Conservation (phyloP, 2,888 invertebrate species). For the Agonum fuliginosum region DNA sequence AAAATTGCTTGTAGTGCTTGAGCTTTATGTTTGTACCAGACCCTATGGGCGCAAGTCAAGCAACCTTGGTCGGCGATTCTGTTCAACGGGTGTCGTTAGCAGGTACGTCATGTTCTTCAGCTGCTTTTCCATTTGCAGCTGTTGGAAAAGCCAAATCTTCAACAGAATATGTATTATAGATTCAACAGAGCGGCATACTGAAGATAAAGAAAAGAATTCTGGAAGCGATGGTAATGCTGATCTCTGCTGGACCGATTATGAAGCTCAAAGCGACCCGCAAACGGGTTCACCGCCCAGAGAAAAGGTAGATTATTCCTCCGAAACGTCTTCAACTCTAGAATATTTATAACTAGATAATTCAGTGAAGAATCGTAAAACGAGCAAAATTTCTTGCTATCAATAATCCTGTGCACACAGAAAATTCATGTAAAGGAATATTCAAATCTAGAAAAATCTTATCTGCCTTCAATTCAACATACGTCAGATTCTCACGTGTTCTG, state of each 20-base stretch:
- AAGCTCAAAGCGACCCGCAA: slow-evolving; percentile 81
- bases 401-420: too few species aligned
- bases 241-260: slow-evolving; percentile 79
- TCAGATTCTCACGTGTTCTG: too few species aligned
- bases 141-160: background rate
- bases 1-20: slow-evolving; percentile 48
- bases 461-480: too few species aligned
- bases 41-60: slow-evolving; percentile 52
- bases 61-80: slow-evolving; percentile 49
- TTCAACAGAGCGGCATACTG: slow-evolving; percentile 65
- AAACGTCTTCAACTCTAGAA: too few species aligned
- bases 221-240: slow-evolving; percentile 76
- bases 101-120: slow-evolving; percentile 37
- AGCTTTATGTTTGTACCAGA: slow-evolving; percentile 60
- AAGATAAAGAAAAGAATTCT: slow-evolving; percentile 71
- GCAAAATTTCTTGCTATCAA: too few species aligned
- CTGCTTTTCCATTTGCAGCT: background rate
- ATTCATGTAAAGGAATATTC: too few species aligned
- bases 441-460: too few species aligned
- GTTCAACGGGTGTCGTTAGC: slow-evolving; percentile 23
- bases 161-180: slow-evolving; percentile 29
- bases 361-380: too few species aligned
- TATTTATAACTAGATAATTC: too few species aligned
- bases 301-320: slow-evolving; percentile 69
- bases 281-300: slow-evolving; percentile 76